Evolutionary conservation across 2,888 invertebrate genomes (phyloP), one percentile per base, ranked within the genome.

Genomic region (Pseudococcus jackbeardsleyi): DNA sequence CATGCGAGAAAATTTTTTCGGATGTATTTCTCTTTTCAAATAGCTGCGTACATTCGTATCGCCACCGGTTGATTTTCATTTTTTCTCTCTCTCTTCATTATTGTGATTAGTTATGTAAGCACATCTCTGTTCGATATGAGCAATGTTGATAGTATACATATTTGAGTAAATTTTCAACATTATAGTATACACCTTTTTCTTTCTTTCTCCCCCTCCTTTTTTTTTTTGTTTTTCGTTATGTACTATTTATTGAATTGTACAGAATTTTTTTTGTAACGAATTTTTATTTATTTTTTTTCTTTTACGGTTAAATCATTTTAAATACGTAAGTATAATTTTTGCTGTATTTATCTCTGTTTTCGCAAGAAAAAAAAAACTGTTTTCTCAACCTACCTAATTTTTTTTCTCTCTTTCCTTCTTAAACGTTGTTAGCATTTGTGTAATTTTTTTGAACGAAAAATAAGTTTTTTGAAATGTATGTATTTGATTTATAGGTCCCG

Each of bases 241-340:
- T 72, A 72, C 33, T 59, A 19, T 59, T 59, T 59, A 59, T 72
- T 72, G 68, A 72, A 26, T 26, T 72, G 68, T 72, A 72, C 68
- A 72, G 68, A 72, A 19, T 59, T 59, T 72, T 59, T 72, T 72
- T 72, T 72, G 68, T 72, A 72, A 72, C 68, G 68, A 72, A 72
- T 79, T 79, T 79, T 79, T 42, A 42, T 19, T 79, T 79, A 42
- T 33, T 33, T 33, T 79, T 79, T 79, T 79, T 42, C 39, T 72
- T 72, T 72, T 39, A 72, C 12, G 26, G 15, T 72, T 17, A 72
- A 72, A 33, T 79, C 79, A 42, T 42, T 39, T 42, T 79, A 72
- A 72, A 72, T 33, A 59, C n/a, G 59, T 59, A 59, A 19, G 19
- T 19, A 42, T 79, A 79, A 33, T 33, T 79, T 42, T 42, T 79